phyloP scores from a whole-genome alignment of 2,113 vertebrate genomes.

The Clupea harengus region DNA sequence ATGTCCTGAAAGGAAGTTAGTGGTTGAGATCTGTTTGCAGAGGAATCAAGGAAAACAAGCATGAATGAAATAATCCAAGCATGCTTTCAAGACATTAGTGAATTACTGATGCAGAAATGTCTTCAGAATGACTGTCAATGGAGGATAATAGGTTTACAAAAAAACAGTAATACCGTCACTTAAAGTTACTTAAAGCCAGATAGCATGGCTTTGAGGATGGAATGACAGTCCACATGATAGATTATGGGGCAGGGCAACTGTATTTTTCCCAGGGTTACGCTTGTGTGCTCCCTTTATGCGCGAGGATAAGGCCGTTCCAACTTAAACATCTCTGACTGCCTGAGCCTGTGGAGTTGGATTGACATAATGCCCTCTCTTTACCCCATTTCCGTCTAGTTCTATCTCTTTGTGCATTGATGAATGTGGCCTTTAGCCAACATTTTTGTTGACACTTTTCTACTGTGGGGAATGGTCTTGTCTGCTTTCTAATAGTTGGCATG shows the following conservation, averaged over 20 bases:
- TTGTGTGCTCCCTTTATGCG: constrained; percentile 55
- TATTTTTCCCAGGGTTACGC: constrained; percentile 57
- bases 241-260: constrained; percentile 59
- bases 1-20: background rate
- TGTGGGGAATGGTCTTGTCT: constrained; percentile 59
- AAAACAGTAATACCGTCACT: constrained; percentile 61
- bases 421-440: constrained; percentile 65
- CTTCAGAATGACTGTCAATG: constrained; percentile 63
- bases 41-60: constrained; percentile 42
- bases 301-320: constrained; percentile 53
- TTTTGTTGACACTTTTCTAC: constrained; percentile 69
- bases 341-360: constrained; percentile 49
- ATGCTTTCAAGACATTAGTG: constrained; percentile 61
- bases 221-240: constrained; percentile 60
- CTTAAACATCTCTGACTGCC: constrained; percentile 56
- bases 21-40: constrained; percentile 14
- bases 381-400: constrained; percentile 46
- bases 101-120: constrained; percentile 57
- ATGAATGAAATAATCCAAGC: constrained; percentile 58
- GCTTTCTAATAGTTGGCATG: constrained; percentile 61
- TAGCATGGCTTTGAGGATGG: constrained; percentile 58
- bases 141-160: constrained; percentile 65
- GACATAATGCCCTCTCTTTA: constrained; percentile 58
- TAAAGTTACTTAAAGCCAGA: constrained; percentile 64
- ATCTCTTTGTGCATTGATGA: constrained; percentile 63